Percentiles rank a stretch among this genome's conserved stretches.
Conservation (phyloP, 1,140 invertebrate genomes). For the Aporrectodea caliginosa region DNA sequence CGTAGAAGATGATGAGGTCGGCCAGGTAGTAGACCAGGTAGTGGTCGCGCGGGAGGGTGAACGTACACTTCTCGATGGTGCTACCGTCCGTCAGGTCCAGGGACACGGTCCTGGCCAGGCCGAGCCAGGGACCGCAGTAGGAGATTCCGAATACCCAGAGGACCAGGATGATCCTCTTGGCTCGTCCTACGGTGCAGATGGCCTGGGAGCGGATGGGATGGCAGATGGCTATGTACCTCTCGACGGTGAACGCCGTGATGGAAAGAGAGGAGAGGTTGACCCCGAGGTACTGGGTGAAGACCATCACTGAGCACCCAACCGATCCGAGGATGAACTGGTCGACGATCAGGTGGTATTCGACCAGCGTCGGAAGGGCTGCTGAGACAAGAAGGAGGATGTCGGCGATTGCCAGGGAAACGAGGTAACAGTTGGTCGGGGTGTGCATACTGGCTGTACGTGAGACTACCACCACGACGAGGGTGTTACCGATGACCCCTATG, state of each 20-base stretch:
- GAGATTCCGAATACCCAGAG: constrained; percentile 62
- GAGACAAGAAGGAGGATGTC: constrained; percentile 77
- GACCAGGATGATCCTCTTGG: constrained; percentile 60
- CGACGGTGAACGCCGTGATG: constrained; percentile 88
- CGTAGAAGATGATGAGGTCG: constrained; percentile 64
- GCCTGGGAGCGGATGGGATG: constrained; percentile 82
- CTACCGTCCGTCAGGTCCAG: constrained; percentile 32
- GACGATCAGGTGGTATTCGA: constrained; percentile 63
- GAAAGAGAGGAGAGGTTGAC: constrained; percentile 84
- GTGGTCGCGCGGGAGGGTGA: constrained; percentile 54
- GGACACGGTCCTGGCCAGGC: constrained; percentile 39
- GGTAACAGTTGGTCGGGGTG: constrained; percentile 77
- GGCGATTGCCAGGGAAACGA: constrained; percentile 86
- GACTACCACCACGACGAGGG: constrained; percentile 57
- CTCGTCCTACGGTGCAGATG: constrained; percentile 61
- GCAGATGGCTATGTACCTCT: constrained; percentile 90
- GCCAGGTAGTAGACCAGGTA: constrained; percentile 62
- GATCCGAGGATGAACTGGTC: constrained; percentile 63
- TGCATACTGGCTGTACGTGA: constrained; percentile 56
- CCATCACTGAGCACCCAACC: constrained; percentile 60
- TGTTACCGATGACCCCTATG: constrained; percentile 49
- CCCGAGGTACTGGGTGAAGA: constrained; percentile 66
- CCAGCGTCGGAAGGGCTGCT: constrained; percentile 61
- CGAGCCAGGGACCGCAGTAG: constrained; percentile 51
- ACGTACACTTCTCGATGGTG: constrained; percentile 39